These are phyloP conservation scores for Phalera bucephala DNA, from an alignment of 2,888 invertebrate genomes.

Conservation along the genomic window DNA sequence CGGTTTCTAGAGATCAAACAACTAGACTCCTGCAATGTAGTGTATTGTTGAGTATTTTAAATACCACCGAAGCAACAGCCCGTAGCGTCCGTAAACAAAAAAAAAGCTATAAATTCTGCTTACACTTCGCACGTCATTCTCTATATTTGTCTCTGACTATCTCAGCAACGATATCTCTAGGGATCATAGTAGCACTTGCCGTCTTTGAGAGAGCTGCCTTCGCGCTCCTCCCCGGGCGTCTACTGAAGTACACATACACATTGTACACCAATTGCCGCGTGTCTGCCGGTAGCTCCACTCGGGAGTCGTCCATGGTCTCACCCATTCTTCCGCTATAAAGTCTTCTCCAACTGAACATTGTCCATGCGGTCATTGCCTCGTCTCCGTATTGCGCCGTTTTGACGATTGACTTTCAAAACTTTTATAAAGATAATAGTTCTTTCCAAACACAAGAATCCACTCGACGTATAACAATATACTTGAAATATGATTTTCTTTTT, in stretches of 20 bases:
- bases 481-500: conserved; percentile 2
- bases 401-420: conserved; percentile 20
- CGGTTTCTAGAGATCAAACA: conserved; percentile 12
- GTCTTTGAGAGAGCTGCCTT: conserved; percentile 69
- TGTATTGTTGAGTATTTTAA: conserved; percentile 4
- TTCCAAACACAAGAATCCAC: conserved; percentile 5
- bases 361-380: conserved; percentile 79
- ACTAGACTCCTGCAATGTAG: conserved; percentile 5
- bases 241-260: conserved; percentile 72
- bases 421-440: conserved; percentile 6
- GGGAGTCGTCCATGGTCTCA: conserved; percentile 57
- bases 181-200: conserved; percentile 73
- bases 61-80: conserved; percentile 7
- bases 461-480: conserved; percentile 5
- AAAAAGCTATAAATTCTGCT: conserved; percentile 8
- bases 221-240: conserved; percentile 67
- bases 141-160: conserved; percentile 71
- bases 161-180: conserved; percentile 71
- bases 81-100: conserved; percentile 4
- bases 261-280: conserved; percentile 75
- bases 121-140: conserved; percentile 13
- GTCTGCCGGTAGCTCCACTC: conserved; percentile 69
- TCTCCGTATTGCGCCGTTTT: conserved; percentile 80
- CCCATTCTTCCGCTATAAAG: conserved; percentile 58
- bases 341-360: conserved; percentile 79